Evolutionary conservation across 2,888 invertebrate species (phyloP), one percentile per base, ranked within the genome.

Genomic region (Sisyra nigra): DNA sequence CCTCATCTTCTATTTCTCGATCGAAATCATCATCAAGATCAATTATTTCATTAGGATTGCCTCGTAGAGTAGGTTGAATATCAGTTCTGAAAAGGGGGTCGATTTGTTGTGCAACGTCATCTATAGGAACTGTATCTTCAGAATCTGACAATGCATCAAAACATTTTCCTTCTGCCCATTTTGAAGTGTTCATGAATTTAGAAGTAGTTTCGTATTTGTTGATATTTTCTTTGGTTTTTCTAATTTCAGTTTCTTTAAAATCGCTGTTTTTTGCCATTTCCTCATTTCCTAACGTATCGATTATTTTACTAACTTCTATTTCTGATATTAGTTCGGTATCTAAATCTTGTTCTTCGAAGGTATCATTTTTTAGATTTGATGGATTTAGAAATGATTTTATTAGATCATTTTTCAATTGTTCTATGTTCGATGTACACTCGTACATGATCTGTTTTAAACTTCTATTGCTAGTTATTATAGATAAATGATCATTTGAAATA

Each of bases 21-120:
- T 51, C 56, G 18, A 61, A 55, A 2, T 67, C 67, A 3, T 66
- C 65, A 46, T 75, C 72, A 31, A 83, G 59, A 55, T 78, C 74
- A 41, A 84, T 80, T 3, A 76, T 54, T 48, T 67, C 63, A 48
- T 69, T 65, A 1, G 68, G 60, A 37, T 61, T 61, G 1, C 73
- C 71, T 48, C 67, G 71, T 2, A 78, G 54, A 13, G 59, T 62
- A 1, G 77, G 78, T 47, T 57, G 54, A 18, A 59, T 51, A 48
- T 57, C 57, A 3, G 29, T 7, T 34, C 18, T 41, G 10, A 19
- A 14, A 11, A 29, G 15, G 29, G 17, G 9, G 15, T 44, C 42
- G 36, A 46, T 42, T 40, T 48, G 44, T 18, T 49, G 48, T 14
- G 17, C 36, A 39, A 17, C 33, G n/a, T 43, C 45, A 38, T 45